Evolutionary conservation across 2,113 vertebrate species (phyloP).

Genomic region (Macroglossus sobrinus): DNA sequence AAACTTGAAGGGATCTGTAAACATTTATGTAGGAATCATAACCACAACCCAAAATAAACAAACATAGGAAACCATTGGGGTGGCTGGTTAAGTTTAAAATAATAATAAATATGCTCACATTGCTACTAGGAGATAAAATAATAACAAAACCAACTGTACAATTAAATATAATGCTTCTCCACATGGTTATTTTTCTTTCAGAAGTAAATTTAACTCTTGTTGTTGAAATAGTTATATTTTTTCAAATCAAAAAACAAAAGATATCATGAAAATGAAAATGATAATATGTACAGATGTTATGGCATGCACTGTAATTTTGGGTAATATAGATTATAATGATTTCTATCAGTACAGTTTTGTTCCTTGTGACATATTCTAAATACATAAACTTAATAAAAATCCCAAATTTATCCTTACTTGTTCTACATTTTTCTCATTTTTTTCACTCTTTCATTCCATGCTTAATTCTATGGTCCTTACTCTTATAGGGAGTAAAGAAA

Average conservation of each 20-base stretch:
- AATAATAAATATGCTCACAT: conserved; percentile 67
- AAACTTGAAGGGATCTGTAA: conserved; percentile 66
- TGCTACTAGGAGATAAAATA: conserved; percentile 68
- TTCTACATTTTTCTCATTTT: not conserved
- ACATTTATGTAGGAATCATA: conserved; percentile 72
- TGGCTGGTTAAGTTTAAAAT: conserved; percentile 65
- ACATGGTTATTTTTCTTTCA: not conserved
- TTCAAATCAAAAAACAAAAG: not conserved
- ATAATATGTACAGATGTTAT: not conserved
- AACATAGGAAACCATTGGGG: conserved; percentile 56
- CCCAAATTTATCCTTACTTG: not conserved
- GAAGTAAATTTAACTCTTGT: conserved; percentile 49
- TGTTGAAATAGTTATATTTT: not conserved
- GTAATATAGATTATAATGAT: not conserved
- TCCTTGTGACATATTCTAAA: not conserved
- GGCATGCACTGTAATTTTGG: not conserved
- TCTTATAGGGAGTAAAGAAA: not conserved
- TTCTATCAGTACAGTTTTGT: not conserved
- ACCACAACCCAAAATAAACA: conserved; percentile 66
- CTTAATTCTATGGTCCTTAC: not conserved
- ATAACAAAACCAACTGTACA: conserved; percentile 43
- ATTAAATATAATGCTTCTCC: conserved; percentile 35
- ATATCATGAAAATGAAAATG: not conserved
- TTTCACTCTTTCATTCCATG: not conserved
- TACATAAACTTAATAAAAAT: not conserved